Conservation (phyloP, 2,113 vertebrate genomes). For the Siniperca knerii region DNA sequence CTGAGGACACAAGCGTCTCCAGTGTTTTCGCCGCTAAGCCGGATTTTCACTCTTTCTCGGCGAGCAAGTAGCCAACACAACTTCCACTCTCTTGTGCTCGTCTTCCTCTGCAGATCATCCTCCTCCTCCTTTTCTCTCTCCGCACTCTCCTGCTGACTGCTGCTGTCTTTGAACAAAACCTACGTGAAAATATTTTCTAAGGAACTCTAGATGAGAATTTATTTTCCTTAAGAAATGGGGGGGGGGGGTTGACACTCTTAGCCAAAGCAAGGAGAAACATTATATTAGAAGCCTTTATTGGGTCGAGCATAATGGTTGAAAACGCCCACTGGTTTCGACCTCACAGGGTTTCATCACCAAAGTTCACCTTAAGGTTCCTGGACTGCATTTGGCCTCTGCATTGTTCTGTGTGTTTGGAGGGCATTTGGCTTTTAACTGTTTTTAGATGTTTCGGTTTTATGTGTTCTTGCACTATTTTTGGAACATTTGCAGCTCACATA, state of each 20-base stretch:
- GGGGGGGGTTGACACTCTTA: too few relatives aligned
- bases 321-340: neutral
- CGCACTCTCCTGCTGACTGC: neutral
- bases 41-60: constrained; percentile 72
- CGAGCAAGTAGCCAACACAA: constrained; percentile 55
- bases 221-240: too few relatives aligned
- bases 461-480: neutral
- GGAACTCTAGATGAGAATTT: neutral
- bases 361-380: too few relatives aligned
- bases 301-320: neutral
- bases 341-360: neutral
- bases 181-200: neutral
- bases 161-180: neutral
- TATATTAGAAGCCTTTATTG: neutral
- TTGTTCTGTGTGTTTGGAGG: neutral
- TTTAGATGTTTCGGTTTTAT: neutral
- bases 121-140: constrained; percentile 6
- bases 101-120: constrained; percentile 12
- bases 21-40: constrained; percentile 63
- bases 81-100: constrained; percentile 42
- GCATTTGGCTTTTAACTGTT: neutral
- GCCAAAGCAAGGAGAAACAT: neutral
- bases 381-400: neutral
- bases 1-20: constrained; percentile 70
- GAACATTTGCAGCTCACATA: neutral